Evolutionary conservation across 2,113 vertebrate genomes (phyloP).

Genomic region (Rallus limicola): DNA sequence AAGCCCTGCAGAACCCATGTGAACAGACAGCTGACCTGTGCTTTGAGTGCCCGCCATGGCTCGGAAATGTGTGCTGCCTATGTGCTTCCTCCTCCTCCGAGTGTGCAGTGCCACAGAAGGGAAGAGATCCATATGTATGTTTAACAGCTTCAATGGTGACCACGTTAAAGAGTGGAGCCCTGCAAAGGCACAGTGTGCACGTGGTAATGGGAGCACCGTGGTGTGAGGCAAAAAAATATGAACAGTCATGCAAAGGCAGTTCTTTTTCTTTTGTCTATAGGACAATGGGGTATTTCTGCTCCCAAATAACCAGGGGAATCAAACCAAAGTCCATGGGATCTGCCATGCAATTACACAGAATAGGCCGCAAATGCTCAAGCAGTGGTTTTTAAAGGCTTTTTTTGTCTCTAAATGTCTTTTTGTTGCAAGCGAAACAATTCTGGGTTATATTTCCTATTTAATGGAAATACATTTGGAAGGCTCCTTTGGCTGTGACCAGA

Average conservation of each 20-base stretch:
- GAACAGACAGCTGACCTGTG: neutral
- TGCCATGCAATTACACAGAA: neutral
- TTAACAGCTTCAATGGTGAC: neutral
- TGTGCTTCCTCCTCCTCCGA: neutral
- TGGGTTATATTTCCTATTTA: neutral
- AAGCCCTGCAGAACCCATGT: accelerated
- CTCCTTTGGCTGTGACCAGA: neutral
- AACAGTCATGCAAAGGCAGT: neutral
- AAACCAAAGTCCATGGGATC: neutral
- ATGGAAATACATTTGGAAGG: constrained; percentile 1
- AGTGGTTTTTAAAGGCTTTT: neutral
- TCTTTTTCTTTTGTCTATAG: neutral
- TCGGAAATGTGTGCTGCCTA: neutral
- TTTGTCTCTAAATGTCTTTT: neutral
- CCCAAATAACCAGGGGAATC: neutral
- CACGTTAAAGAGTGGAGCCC: neutral
- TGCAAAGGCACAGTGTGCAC: neutral
- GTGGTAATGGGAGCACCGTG: neutral
- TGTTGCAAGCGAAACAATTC: neutral
- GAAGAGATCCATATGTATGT: neutral
- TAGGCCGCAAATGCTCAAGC: neutral
- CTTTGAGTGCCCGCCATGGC: neutral
- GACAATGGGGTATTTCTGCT: neutral
- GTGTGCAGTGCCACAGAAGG: accelerated
- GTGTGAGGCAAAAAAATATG: neutral